Conservation (phyloP, 2,113 vertebrate species). For the Pyxicephalus adspersus region DNA sequence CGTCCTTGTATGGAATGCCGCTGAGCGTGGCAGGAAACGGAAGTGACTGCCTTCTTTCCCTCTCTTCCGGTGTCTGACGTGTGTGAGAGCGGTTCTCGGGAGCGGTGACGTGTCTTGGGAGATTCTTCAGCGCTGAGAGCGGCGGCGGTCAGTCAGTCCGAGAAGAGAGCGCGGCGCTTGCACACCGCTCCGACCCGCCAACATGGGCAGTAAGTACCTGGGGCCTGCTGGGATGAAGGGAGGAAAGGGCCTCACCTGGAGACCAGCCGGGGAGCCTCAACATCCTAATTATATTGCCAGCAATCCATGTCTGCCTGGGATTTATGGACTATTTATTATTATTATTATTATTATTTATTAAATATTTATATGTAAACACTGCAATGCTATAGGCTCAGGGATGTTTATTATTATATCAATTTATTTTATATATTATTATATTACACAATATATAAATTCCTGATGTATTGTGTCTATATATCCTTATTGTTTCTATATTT, state of each 20-base stretch:
- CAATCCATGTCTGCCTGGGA: too few relatives aligned
- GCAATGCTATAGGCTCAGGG: too few relatives aligned
- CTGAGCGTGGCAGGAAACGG: conserved; percentile 81
- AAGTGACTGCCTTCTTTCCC: conserved; percentile 52
- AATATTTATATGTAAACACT: too few relatives aligned
- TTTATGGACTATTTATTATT: too few relatives aligned
- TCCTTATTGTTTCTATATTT: neutral
- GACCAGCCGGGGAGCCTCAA: too few relatives aligned
- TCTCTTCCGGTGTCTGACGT: conserved; percentile 45
- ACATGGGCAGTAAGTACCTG: conserved; percentile 77
- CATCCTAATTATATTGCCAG: too few relatives aligned
- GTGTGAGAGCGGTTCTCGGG: conserved; percentile 36
- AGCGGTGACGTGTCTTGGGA: conserved; percentile 54
- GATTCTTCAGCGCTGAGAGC: conserved; percentile 26
- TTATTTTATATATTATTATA: too few relatives aligned
- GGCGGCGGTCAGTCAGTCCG: conserved; percentile 45
- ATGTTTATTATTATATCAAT: too few relatives aligned
- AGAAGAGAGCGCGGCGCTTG: conserved; percentile 6
- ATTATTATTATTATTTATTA: too few relatives aligned
- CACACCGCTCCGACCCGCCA: conserved; percentile 9
- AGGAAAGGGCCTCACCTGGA: neutral
- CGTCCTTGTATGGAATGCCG: conserved; percentile 15
- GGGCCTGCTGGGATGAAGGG: neutral
- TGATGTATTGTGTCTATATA: too few relatives aligned
- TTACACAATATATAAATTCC: too few relatives aligned